Evolutionary conservation across 2,797 vertebrate species (phyloP).

Genomic region (Acanthurus leucopareius): DNA sequence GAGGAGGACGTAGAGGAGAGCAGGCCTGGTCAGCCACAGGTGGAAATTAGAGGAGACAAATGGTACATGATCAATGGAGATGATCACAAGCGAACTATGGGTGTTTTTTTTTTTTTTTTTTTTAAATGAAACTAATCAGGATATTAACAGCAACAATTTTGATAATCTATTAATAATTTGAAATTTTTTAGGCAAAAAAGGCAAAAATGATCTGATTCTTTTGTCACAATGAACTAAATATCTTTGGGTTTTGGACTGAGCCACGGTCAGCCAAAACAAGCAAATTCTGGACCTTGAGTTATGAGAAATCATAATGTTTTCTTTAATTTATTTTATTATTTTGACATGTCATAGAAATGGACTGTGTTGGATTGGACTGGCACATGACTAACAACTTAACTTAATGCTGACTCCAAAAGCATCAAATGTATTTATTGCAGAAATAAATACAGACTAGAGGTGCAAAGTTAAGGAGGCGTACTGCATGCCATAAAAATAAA

Average conservation of each 20-base stretch:
- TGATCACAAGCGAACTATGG: slow-evolving; percentile 31
- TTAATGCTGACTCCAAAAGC: not conserved
- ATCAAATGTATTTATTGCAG: not conserved
- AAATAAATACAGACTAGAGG: not conserved
- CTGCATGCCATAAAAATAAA: too few species aligned
- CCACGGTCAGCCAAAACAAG: not conserved
- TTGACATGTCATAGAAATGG: not conserved
- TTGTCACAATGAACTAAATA: not conserved
- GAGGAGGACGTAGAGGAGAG: slow-evolving; percentile 83
- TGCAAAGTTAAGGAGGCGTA: not conserved
- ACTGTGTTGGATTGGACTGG: not conserved
- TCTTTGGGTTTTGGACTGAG: not conserved
- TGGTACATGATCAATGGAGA: slow-evolving; percentile 53
- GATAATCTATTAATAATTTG: not conserved
- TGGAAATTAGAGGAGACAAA: slow-evolving; percentile 52
- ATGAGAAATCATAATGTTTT: not conserved
- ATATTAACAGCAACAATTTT: accelerated
- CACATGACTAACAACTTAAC: not conserved
- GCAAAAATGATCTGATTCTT: not conserved
- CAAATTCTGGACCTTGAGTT: not conserved
- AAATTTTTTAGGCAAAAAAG: not conserved
- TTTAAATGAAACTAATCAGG: not conserved
- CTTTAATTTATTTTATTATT: not conserved
- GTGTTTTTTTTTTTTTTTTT: not conserved
- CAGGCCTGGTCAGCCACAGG: slow-evolving; percentile 74